Percentiles rank a stretch among this genome's conserved stretches.
Evolutionary conservation across 2,797 vertebrate species (phyloP).

Genomic region (Centroberyx gerrardi): DNA sequence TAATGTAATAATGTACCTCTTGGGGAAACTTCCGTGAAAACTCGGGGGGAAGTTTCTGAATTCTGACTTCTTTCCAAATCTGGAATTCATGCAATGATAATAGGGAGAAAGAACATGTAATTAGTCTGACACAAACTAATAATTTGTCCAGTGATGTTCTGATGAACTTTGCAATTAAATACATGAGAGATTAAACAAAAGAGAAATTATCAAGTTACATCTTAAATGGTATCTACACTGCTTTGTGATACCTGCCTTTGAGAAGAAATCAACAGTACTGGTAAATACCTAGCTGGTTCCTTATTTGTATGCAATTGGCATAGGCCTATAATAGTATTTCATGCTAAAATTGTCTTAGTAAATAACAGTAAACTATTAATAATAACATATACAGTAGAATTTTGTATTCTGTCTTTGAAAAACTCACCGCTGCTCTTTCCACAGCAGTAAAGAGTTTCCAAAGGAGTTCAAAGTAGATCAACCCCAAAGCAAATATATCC

Average conservation of each 20-base stretch:
- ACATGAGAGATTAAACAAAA: background rate
- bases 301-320: background rate
- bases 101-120: background rate
- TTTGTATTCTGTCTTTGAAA: background rate
- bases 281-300: background rate
- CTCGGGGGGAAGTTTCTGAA: slow-evolving; percentile 56
- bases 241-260: background rate
- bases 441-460: slow-evolving; percentile 55
- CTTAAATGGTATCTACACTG: too few species aligned
- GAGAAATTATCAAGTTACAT: background rate
- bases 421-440: slow-evolving; percentile 67
- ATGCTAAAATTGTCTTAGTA: too few species aligned
- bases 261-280: background rate
- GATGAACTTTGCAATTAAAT: background rate
- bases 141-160: background rate
- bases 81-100: slow-evolving; percentile 37
- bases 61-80: slow-evolving; percentile 72
- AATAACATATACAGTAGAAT: too few species aligned
- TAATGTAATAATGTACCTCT: slow-evolving; percentile 73
- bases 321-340: too few species aligned
- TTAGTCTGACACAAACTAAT: background rate
- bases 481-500: slow-evolving; percentile 84
- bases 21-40: slow-evolving; percentile 60
- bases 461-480: slow-evolving; percentile 85
- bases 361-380: too few species aligned